Conservation (phyloP, 2,113 vertebrate genomes). For the Sturnira hondurensis region DNA sequence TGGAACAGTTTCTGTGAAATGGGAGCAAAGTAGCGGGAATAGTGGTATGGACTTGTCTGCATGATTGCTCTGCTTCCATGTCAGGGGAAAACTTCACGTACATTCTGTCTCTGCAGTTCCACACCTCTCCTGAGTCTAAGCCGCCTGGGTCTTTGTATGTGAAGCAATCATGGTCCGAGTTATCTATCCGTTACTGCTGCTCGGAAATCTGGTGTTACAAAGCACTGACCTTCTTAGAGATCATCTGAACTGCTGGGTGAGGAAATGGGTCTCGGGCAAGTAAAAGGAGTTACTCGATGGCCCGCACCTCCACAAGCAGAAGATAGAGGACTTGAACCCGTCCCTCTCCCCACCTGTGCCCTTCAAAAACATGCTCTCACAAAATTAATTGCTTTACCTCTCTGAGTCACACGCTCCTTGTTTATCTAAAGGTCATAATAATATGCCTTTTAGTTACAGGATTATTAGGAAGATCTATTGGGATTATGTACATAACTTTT, state of each 20-base stretch:
- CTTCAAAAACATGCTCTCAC: fast-evolving
- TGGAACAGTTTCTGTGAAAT: not conserved
- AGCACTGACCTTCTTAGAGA: no score
- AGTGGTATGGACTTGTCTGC: not conserved
- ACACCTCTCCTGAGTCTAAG: not conserved
- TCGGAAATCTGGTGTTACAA: not conserved
- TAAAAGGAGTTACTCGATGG: not conserved
- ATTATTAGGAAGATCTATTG: not conserved
- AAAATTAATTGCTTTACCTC: not conserved
- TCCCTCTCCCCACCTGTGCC: fast-evolving
- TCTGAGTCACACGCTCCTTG: not conserved
- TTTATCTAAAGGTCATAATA: not conserved
- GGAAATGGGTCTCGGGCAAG: not conserved
- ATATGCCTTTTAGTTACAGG: not conserved
- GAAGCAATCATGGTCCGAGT: not conserved
- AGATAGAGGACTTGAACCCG: not conserved
- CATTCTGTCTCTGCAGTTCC: not conserved
- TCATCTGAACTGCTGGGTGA: not conserved
- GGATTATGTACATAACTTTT: not conserved
- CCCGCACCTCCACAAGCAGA: not conserved
- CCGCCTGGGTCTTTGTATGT: not conserved
- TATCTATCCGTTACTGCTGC: not conserved
- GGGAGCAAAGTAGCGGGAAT: not conserved
- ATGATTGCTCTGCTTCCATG: not conserved
- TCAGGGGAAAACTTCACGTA: not conserved